Evolutionary conservation across 2,113 vertebrate genomes (phyloP).

Genomic region (Cynoglossus semilaevis): DNA sequence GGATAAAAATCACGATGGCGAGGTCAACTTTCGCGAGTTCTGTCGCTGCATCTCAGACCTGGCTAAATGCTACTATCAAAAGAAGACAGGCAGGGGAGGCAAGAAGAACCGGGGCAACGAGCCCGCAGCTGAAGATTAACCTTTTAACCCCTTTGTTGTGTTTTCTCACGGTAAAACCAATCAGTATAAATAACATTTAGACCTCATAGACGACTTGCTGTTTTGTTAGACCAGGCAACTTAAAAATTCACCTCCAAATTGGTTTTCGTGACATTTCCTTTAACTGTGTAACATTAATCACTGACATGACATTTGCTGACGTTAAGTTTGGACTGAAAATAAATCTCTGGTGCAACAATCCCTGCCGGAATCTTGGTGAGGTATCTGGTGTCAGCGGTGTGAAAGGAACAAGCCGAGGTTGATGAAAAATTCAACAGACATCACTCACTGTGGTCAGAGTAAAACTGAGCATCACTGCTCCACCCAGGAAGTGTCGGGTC

Average conservation of each 20-base stretch:
- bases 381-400: conserved; percentile 21
- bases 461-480: conserved; percentile 9
- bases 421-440: conserved; percentile 45
- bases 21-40: conserved; percentile 73
- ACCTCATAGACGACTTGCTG: too few relatives aligned
- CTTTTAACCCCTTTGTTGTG: not conserved
- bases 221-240: too few relatives aligned
- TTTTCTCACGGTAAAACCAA: not conserved
- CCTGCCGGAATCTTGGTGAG: not conserved
- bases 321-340: too few relatives aligned
- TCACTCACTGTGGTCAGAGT: conserved; percentile 6
- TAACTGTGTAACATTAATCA: too few relatives aligned
- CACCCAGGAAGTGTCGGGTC: not conserved
- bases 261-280: too few relatives aligned
- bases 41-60: conserved; percentile 57
- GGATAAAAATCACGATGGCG: conserved; percentile 73
- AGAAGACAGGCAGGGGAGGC: conserved; percentile 55
- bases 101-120: conserved; percentile 37
- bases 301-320: not conserved
- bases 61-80: conserved; percentile 53
- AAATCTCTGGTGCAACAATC: not conserved
- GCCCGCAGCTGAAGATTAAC: conserved; percentile 10
- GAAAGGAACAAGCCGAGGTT: conserved; percentile 8
- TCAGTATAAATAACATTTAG: too few relatives aligned
- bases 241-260: too few relatives aligned